A percentile compares a stretch with the other conserved stretches of the same genome.
Evolutionary conservation across 2,797 vertebrate species (phyloP).

Genomic region (Periophthalmus magnuspinnatus): DNA sequence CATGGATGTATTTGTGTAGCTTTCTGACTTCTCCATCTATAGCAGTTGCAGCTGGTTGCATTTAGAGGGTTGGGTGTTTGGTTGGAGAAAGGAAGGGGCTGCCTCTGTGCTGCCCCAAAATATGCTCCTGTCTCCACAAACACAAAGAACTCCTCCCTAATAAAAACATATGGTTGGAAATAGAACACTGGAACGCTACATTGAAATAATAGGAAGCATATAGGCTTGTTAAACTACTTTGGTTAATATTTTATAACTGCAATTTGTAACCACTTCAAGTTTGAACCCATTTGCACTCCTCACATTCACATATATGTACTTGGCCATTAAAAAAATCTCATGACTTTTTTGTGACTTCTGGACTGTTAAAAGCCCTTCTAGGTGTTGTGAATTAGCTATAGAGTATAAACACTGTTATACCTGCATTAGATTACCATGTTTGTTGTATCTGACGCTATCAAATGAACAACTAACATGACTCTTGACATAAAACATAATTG

Average conservation of each 20-base stretch:
- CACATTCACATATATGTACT: too few species aligned
- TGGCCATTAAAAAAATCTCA: too few species aligned
- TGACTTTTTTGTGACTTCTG: too few species aligned
- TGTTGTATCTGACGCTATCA: too few species aligned
- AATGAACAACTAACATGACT: too few species aligned
- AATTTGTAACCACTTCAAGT: too few species aligned
- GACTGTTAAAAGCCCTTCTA: too few species aligned
- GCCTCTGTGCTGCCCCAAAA: constrained; percentile 66
- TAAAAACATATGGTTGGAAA: constrained; percentile 59
- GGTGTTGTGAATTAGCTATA: too few species aligned
- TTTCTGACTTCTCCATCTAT: constrained; percentile 25
- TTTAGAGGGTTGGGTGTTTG: constrained; percentile 69
- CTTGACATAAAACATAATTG: too few species aligned
- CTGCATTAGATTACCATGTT: too few species aligned
- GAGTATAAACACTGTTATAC: too few species aligned
- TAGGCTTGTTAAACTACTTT: neutral
- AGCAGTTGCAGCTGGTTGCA: constrained; percentile 78
- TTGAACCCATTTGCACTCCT: too few species aligned
- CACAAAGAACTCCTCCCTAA: constrained; percentile 71
- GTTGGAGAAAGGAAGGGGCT: constrained; percentile 36
- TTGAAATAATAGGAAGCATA: neutral
- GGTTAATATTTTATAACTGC: neutral
- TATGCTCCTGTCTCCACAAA: constrained; percentile 63
- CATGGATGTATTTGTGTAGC: neutral
- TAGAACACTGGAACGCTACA: neutral